These are phyloP conservation scores for Mixornis gularis DNA, from an alignment of 2,113 vertebrate species.

Conservation along the genomic window DNA sequence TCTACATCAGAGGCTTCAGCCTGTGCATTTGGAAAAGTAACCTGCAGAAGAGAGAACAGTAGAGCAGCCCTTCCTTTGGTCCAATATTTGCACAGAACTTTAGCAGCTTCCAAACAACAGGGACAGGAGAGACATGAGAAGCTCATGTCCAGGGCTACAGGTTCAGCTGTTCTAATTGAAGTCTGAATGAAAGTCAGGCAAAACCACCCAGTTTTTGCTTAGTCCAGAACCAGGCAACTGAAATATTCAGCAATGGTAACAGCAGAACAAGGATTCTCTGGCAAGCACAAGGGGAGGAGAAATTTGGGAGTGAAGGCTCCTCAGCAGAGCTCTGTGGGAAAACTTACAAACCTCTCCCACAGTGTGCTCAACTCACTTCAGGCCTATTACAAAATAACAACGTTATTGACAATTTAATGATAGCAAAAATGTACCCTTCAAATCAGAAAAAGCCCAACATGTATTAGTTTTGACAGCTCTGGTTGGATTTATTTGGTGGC, in stretches of 20 bases:
- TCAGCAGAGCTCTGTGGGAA: background rate
- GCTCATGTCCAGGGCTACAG: background rate
- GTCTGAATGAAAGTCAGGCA: background rate
- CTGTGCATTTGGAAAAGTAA: constrained; percentile 6
- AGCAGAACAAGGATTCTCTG: background rate
- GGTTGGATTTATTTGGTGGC: constrained; percentile 26
- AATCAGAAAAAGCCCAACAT: background rate
- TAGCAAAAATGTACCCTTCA: constrained; percentile 34
- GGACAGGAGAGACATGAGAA: background rate
- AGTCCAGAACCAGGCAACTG: background rate
- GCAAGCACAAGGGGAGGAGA: background rate
- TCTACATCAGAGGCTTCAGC: background rate
- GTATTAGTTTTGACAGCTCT: constrained; percentile 31
- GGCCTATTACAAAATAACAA: constrained; percentile 3
- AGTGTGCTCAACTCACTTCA: background rate
- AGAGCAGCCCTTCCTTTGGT: background rate
- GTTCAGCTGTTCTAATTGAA: background rate
- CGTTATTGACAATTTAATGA: background rate
- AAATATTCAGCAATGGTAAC: background rate
- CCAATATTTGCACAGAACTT: background rate
- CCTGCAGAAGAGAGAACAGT: constrained; percentile 25
- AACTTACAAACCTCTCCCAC: background rate
- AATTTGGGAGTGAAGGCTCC: background rate
- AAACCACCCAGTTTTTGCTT: background rate
- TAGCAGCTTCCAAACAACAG: background rate